Percentiles rank a stretch among this genome's conserved stretches.
phyloP scores from a whole-genome alignment of 2,797 vertebrate species.

The Alca torda region DNA sequence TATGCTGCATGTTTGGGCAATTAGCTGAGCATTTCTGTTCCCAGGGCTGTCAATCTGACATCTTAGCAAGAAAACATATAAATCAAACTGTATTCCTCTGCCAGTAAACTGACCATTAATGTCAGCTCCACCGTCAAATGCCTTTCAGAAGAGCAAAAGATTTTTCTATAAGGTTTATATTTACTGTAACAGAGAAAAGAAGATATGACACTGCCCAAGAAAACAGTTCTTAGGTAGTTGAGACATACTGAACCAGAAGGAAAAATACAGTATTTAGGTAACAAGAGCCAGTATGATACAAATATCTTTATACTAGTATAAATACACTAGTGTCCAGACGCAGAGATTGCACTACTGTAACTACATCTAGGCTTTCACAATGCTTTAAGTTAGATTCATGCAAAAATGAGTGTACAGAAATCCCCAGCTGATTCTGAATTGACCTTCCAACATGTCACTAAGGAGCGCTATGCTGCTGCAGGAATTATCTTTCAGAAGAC shows the following conservation, averaged over 20 bases:
- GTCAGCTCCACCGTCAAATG: background rate
- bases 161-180: background rate
- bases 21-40: conserved; percentile 43
- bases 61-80: conserved; percentile 39
- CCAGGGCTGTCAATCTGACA: conserved; percentile 39
- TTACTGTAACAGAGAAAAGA: background rate
- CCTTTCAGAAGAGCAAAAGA: background rate
- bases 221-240: background rate
- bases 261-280: background rate
- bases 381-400: background rate
- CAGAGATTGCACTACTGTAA: background rate
- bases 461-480: background rate
- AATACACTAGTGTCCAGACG: background rate
- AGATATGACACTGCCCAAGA: background rate
- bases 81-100: conserved; percentile 1
- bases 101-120: conserved; percentile 3
- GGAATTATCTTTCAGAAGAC: background rate
- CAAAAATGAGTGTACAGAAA: background rate
- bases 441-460: background rate
- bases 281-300: background rate
- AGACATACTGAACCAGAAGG: background rate
- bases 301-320: background rate
- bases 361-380: background rate
- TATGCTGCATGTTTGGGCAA: conserved; percentile 38
- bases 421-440: background rate